phyloP scores from a whole-genome alignment of 2,797 vertebrate species.

The Pterois miles region DNA sequence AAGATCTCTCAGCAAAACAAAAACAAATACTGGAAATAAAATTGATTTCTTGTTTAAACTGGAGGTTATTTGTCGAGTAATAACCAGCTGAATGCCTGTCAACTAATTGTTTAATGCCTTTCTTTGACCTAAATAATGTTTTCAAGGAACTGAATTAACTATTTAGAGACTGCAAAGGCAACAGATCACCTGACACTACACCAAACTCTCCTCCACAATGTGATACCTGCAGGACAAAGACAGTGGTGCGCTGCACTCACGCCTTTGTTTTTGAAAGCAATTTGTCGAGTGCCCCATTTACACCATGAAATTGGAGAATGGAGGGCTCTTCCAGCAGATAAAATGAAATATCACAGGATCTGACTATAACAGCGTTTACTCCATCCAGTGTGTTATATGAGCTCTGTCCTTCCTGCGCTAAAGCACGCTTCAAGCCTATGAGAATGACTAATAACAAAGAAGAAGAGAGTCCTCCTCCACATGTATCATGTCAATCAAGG shows the following conservation, averaged over 20 bases:
- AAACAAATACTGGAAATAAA: not conserved
- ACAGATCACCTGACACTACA: constrained; percentile 28
- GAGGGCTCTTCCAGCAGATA: constrained; percentile 19
- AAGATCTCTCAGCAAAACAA: not conserved
- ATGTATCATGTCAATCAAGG: constrained; percentile 8
- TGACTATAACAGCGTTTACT: constrained; percentile 30
- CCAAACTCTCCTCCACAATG: constrained; percentile 15
- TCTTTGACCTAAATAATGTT: constrained; percentile 13
- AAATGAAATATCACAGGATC: constrained; percentile 24
- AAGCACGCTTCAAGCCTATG: not conserved
- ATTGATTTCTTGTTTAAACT: not conserved
- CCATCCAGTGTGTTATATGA: constrained; percentile 5
- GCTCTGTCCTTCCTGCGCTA: constrained; percentile 2
- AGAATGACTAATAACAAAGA: constrained; percentile 10
- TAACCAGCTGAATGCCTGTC: not conserved
- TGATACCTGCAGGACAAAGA: constrained; percentile 35
- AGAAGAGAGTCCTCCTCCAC: constrained; percentile 36
- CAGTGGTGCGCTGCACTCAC: not conserved
- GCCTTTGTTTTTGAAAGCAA: constrained; percentile 32
- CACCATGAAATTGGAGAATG: constrained; percentile 26
- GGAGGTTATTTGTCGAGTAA: not conserved
- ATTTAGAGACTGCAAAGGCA: constrained; percentile 47
- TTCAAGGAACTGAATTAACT: constrained; percentile 45
- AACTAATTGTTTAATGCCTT: not conserved
- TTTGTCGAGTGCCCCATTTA: constrained; percentile 36